Percentiles rank a stretch among this genome's conserved stretches.
Conservation (phyloP, 2,113 vertebrate species). For the Macroglossus sobrinus region DNA sequence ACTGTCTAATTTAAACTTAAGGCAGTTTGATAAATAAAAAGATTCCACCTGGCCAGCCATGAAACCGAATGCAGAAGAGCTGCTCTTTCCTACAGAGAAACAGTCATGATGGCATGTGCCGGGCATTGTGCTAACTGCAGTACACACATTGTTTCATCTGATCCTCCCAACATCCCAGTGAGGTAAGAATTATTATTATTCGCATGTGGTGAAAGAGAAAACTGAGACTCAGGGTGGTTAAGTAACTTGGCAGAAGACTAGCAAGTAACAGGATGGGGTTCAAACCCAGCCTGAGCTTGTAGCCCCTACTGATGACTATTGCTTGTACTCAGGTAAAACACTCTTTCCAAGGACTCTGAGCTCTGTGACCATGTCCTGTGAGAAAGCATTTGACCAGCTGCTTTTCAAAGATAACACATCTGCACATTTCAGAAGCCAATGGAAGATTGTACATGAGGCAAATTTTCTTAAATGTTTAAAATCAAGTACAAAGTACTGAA, state of each 20-base stretch:
- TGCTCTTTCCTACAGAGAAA: neutral
- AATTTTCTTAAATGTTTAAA: neutral
- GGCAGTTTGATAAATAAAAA: neutral
- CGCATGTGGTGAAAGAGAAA: neutral
- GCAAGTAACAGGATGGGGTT: neutral
- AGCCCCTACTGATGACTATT: neutral
- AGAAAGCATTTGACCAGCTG: neutral
- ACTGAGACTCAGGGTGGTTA: neutral
- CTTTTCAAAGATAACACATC: neutral
- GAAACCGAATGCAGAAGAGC: neutral
- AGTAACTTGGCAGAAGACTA: neutral
- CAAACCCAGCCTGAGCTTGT: accelerated
- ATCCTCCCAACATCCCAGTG: neutral
- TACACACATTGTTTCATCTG: neutral
- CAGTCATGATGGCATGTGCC: accelerated
- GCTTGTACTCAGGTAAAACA: neutral
- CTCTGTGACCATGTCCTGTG: neutral
- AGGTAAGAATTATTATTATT: neutral
- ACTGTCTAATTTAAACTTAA: neutral
- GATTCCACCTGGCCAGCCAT: neutral
- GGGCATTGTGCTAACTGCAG: neutral
- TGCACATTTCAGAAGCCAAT: neutral
- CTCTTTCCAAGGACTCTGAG: neutral
- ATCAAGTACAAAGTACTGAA: constrained; percentile 26
- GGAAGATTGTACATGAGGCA: neutral